Evolutionary conservation across 92 coral and sea anemone species (phyloP).

Genomic region (Actinostola sp.): DNA sequence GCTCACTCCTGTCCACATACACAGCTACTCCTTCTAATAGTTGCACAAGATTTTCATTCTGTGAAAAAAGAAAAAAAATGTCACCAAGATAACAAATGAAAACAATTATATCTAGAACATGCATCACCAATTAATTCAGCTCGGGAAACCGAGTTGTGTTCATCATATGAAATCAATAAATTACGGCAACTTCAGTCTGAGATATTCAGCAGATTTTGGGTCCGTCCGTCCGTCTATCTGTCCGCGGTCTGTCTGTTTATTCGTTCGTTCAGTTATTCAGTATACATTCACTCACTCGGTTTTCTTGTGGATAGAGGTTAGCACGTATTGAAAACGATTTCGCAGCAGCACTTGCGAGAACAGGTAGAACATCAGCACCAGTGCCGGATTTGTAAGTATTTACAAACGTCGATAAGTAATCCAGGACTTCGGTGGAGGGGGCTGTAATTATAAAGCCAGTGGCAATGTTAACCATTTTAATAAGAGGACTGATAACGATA

Average conservation of each 20-base stretch:
- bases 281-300: too few relatives aligned
- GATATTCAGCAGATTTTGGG: too few relatives aligned
- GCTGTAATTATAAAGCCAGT: background rate
- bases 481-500: too few relatives aligned
- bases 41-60: background rate
- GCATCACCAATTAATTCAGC: too few relatives aligned
- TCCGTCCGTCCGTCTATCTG: too few relatives aligned
- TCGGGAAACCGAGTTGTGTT: too few relatives aligned
- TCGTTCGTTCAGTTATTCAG: too few relatives aligned
- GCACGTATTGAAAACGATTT: constrained; percentile 1
- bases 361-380: constrained; percentile 6
- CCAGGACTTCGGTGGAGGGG: background rate
- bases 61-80: background rate
- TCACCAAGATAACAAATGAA: background rate
- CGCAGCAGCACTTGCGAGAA: background rate
- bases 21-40: constrained; percentile 24
- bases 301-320: constrained; percentile 19
- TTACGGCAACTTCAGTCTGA: too few relatives aligned
- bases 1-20: constrained; percentile 15
- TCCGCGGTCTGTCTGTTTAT: too few relatives aligned
- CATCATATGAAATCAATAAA: too few relatives aligned
- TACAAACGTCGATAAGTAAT: background rate
- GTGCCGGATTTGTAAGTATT: constrained; percentile 6
- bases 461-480: too few relatives aligned
- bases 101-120: background rate